Evolutionary conservation across 1,140 invertebrate species (phyloP).

Genomic region (Macrobrachium nipponense): DNA sequence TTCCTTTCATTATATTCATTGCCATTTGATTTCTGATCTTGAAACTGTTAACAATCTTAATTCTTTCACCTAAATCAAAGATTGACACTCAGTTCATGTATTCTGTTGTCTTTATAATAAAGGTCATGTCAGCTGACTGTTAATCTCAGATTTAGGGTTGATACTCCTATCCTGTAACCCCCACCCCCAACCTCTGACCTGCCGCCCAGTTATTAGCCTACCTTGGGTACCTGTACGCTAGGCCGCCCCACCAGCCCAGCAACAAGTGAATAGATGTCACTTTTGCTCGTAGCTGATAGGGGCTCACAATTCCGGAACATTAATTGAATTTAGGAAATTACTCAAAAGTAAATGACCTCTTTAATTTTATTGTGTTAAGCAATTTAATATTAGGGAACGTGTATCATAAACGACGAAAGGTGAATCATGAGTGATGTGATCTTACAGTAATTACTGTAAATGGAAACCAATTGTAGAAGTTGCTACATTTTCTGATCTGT

Average conservation of each 20-base stretch:
- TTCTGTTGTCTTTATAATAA: neutral
- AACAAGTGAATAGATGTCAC: constrained; percentile 34
- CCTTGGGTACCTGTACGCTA: constrained; percentile 34
- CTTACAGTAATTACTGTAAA: too few species aligned
- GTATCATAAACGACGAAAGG: neutral
- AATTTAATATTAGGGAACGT: constrained; percentile 16
- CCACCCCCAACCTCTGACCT: neutral
- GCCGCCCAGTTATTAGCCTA: constrained; percentile 29
- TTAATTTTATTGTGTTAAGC: constrained; percentile 3
- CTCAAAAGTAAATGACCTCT: neutral
- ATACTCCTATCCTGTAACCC: neutral
- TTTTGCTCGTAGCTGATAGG: constrained; percentile 4
- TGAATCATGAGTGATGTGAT: too few species aligned
- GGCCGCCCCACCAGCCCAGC: constrained; percentile 23
- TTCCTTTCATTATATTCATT: too few species aligned
- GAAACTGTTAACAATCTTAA: too few species aligned
- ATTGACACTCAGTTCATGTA: too few species aligned
- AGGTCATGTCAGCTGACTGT: too few species aligned
- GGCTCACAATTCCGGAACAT: constrained; percentile 4
- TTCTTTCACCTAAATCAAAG: too few species aligned
- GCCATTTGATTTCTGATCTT: too few species aligned
- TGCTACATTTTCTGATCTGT: too few species aligned
- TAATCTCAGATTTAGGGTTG: neutral
- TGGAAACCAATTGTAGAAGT: too few species aligned
- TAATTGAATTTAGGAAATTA: neutral